Percentiles rank a stretch among this genome's conserved stretches.
Evolutionary conservation across 2,797 vertebrate species (phyloP).

Genomic region (Sebastolobus alascanus): DNA sequence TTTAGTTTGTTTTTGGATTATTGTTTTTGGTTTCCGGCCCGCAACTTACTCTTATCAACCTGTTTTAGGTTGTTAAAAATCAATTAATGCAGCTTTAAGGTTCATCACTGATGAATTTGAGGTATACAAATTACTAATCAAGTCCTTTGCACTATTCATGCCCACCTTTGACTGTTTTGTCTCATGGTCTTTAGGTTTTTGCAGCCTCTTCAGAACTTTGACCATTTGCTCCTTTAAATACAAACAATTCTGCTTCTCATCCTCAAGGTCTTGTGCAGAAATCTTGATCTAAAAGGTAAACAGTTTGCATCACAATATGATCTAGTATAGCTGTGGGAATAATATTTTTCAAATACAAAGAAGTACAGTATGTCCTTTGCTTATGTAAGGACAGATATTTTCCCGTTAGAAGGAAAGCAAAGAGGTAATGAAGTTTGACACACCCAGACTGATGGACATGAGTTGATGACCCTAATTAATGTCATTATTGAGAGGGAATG

Average conservation of each 20-base stretch:
- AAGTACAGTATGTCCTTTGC: background rate
- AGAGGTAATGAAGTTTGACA: background rate
- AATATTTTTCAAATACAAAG: background rate
- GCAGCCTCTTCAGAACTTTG: constrained; percentile 83
- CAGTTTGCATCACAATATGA: background rate
- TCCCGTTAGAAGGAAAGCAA: background rate
- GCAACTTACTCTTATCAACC: background rate
- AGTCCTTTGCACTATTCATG: constrained; percentile 38
- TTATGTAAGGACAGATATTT: background rate
- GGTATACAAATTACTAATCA: background rate
- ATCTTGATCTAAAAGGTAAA: constrained; percentile 82
- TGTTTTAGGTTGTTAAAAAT: background rate
- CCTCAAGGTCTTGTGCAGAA: constrained; percentile 87
- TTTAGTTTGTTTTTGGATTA: background rate
- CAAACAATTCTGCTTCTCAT: constrained; percentile 86
- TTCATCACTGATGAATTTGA: background rate
- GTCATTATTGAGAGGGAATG: background rate
- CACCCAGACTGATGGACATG: background rate
- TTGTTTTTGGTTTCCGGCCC: background rate
- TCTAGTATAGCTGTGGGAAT: background rate
- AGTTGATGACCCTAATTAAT: constrained; percentile 5
- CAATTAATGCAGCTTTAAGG: constrained; percentile 24
- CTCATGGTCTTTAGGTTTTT: constrained; percentile 80
- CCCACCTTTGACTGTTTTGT: constrained; percentile 75
- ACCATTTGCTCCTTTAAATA: constrained; percentile 88